Evolutionary conservation across 1,140 invertebrate species (phyloP).

Genomic region (Chironomus tepperi): DNA sequence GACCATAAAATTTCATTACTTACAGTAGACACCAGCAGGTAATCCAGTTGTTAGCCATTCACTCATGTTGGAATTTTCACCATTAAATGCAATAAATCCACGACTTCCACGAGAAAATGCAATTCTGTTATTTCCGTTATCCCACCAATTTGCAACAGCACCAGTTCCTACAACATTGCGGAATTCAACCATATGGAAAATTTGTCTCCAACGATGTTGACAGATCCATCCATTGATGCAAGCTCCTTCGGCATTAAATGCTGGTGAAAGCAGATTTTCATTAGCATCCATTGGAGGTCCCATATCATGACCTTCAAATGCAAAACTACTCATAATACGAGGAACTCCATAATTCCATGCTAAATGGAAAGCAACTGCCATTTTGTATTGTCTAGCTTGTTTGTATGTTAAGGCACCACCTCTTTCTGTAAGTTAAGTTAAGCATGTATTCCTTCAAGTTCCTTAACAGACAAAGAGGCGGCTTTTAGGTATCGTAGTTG

Average conservation of each 20-base stretch:
- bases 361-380: conserved; percentile 63
- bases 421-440: conserved; percentile 50
- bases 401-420: conserved; percentile 50
- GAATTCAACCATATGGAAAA: conserved; percentile 64
- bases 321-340: conserved; percentile 60
- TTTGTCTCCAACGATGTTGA: conserved; percentile 68
- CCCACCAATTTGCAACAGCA: conserved; percentile 46
- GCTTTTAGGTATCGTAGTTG: too few species aligned
- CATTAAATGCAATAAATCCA: conserved; percentile 56
- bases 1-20: conserved; percentile 46
- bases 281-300: conserved; percentile 52
- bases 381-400: conserved; percentile 49
- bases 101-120: conserved; percentile 51
- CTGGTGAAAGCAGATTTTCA: conserved; percentile 52
- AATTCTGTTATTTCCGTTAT: conserved; percentile 54
- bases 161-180: conserved; percentile 48
- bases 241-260: conserved; percentile 44
- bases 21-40: conserved; percentile 59
- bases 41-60: conserved; percentile 46
- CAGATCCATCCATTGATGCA: conserved; percentile 69
- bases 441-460: too few species aligned
- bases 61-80: conserved; percentile 41
- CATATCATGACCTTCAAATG: conserved; percentile 43
- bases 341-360: conserved; percentile 60
- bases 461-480: too few species aligned